Conservation (phyloP, 2,113 vertebrate genomes). For the Dromas ardeola region DNA sequence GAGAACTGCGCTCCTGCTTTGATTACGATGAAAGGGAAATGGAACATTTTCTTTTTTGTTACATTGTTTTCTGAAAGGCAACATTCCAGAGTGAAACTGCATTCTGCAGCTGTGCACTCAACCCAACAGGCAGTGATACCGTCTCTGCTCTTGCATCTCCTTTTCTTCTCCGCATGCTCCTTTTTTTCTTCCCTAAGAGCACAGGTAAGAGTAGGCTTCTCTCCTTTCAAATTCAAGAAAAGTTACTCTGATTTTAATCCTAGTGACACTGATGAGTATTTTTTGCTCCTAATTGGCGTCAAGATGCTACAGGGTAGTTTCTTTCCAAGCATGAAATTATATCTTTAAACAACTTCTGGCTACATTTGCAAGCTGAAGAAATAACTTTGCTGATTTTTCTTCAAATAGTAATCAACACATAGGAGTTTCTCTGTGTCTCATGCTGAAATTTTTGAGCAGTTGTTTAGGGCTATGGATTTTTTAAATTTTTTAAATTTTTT, state of each 20-base stretch:
- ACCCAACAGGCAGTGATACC: background rate
- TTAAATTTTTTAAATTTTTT: background rate
- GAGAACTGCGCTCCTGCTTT: background rate
- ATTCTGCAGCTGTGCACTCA: background rate
- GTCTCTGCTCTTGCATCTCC: background rate
- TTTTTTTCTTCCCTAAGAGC: background rate
- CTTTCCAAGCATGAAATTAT: background rate
- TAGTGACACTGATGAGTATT: background rate
- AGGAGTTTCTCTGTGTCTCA: background rate
- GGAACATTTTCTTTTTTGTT: background rate
- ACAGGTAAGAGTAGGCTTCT: background rate
- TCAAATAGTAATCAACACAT: background rate
- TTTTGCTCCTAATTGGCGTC: background rate
- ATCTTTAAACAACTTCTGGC: background rate
- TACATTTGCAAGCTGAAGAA: background rate
- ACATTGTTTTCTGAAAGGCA: background rate
- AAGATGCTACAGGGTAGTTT: background rate
- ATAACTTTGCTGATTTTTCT: background rate
- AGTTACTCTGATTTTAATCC: background rate
- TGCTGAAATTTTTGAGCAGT: background rate
- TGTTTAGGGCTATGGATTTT: background rate
- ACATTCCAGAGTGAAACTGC: background rate
- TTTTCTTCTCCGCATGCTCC: background rate
- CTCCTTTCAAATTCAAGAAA: background rate
- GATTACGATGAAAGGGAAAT: constrained; percentile 15